Conservation (phyloP, 1,140 invertebrate genomes). For the Anagrus nilaparvatae region DNA sequence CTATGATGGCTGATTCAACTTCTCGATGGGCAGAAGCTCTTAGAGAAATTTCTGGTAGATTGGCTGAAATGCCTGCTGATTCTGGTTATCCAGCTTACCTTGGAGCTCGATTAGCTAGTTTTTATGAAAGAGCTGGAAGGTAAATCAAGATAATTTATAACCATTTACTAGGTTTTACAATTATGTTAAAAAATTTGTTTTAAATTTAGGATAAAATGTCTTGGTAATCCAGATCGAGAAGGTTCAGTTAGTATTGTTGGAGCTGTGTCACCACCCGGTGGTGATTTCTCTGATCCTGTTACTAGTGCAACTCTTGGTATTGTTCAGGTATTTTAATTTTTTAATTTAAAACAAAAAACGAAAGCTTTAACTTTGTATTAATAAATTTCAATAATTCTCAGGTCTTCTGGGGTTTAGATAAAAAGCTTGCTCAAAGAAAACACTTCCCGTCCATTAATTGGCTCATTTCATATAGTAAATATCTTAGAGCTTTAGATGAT, state of each 20-base stretch:
- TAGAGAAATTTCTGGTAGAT: slow-evolving; percentile 98
- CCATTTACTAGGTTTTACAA: background rate
- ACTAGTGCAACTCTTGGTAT: slow-evolving; percentile 98
- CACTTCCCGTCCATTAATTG: slow-evolving; percentile 99
- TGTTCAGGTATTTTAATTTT: slow-evolving; percentile 58
- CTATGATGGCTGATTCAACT: slow-evolving; percentile 99
- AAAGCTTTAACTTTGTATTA: slow-evolving; percentile 1
- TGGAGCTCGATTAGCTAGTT: slow-evolving; percentile 93
- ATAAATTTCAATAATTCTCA: slow-evolving; percentile 15
- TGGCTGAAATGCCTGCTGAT: slow-evolving; percentile 99
- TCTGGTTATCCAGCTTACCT: slow-evolving; percentile 99
- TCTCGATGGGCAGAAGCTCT: slow-evolving; percentile 99
- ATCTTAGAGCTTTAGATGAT: slow-evolving; percentile 94
- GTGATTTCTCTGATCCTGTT: slow-evolving; percentile 99
- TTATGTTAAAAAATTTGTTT: slow-evolving; percentile 5
- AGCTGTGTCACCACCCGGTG: slow-evolving; percentile 98
- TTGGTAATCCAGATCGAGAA: slow-evolving; percentile 96
- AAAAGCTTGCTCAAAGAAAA: slow-evolving; percentile 98
- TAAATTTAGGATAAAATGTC: slow-evolving; percentile 85
- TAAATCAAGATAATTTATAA: slow-evolving; percentile 15
- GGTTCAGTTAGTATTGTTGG: slow-evolving; percentile 98
- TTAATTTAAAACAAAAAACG: background rate
- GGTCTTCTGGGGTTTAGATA: slow-evolving; percentile 99
- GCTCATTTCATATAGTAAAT: slow-evolving; percentile 99
- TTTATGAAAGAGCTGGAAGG: slow-evolving; percentile 96